Evolutionary conservation across 2,888 invertebrate genomes (phyloP), one percentile per base, ranked within the genome.

Genomic region (Oxytorus armatus): DNA sequence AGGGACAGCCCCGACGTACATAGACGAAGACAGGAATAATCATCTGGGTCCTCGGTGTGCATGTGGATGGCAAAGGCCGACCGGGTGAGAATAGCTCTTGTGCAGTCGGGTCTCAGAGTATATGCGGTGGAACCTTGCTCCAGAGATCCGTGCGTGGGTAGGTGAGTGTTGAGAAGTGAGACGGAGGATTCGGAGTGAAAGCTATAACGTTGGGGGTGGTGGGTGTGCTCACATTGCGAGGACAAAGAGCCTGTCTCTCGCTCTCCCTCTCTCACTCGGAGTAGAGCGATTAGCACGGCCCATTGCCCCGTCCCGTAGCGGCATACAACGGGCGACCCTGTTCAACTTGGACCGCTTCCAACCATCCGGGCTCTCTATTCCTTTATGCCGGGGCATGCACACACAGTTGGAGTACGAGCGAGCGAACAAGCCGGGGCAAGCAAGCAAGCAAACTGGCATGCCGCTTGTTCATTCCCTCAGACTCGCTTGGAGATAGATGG

Each of bases 221-320:
- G 65, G n/a, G n/a, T 72, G 61, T 69, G 77, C 57, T 77, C 72
- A 68, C 68, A 59, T 81, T 61, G 66, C 59, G 70, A 65, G 82
- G 75, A 82, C 82, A 82, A 82, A 81, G 82, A 80, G 80, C 74
- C 55, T 59, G 63, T 36, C 44, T 21, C 57, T 47, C 36, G 3
- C 42, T 57, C 72, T 76, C 70, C 53, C 42, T 53, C 49, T 44
- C 21, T 51, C 82, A 78, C 84, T 84, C 84, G 84, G 86, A 90
- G 88, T 86, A 82, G 89, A 88, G 85, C 90, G 90, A 90, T 90
- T 91, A 90, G 89, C 87, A 89, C 88, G 89, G 88, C 86, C 89
- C 90, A 90, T 91, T 91, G 89, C 89, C 82, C 74, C 86, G 85
- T 86, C 85, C 86, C 86, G 61, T 86, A 86, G 84, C 86, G 85